Evolutionary conservation across 2,797 vertebrate genomes (phyloP).

Genomic region (Chelidonichthys spinosus): DNA sequence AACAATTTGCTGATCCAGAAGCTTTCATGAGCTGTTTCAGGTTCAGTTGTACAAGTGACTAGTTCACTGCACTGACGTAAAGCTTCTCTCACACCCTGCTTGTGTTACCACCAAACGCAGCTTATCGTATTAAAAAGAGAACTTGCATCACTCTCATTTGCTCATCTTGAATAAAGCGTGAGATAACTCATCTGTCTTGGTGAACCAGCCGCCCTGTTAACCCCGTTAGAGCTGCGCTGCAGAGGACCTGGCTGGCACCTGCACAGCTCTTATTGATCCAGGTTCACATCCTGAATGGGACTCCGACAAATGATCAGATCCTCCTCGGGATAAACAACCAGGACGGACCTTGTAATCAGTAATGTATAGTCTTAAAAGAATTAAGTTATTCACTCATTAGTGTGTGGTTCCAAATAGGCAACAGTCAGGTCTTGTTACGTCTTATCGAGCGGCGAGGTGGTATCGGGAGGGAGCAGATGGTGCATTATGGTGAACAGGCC

Average conservation of each 20-base stretch:
- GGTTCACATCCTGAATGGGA: slow-evolving; percentile 76
- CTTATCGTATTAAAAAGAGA: slow-evolving; percentile 54
- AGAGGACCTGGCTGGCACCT: slow-evolving; percentile 64
- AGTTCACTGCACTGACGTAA: slow-evolving; percentile 73
- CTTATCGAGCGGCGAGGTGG: slow-evolving; percentile 27
- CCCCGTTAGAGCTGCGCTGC: slow-evolving; percentile 52
- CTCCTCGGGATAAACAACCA: slow-evolving; percentile 70
- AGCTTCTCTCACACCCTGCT: slow-evolving; percentile 66
- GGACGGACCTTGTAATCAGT: slow-evolving; percentile 76
- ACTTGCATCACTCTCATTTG: slow-evolving; percentile 45
- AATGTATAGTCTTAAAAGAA: slow-evolving; percentile 69
- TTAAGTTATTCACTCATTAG: slow-evolving; percentile 70
- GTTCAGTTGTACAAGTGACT: slow-evolving; percentile 81
- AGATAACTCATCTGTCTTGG: slow-evolving; percentile 54
- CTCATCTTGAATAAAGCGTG: slow-evolving; percentile 51
- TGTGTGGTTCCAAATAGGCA: slow-evolving; percentile 58
- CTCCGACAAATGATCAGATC: slow-evolving; percentile 81
- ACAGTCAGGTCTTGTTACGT: slow-evolving; percentile 64
- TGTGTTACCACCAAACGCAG: slow-evolving; percentile 34
- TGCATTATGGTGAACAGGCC: slow-evolving; percentile 34
- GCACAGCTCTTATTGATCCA: slow-evolving; percentile 75
- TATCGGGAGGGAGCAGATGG: slow-evolving; percentile 41
- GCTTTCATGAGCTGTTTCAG: slow-evolving; percentile 77
- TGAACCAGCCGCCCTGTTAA: slow-evolving; percentile 57
- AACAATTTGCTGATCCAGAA: slow-evolving; percentile 86